Base-by-base conservation (phyloP, 2,797 vertebrate species). In the Falco berigora region DNA sequence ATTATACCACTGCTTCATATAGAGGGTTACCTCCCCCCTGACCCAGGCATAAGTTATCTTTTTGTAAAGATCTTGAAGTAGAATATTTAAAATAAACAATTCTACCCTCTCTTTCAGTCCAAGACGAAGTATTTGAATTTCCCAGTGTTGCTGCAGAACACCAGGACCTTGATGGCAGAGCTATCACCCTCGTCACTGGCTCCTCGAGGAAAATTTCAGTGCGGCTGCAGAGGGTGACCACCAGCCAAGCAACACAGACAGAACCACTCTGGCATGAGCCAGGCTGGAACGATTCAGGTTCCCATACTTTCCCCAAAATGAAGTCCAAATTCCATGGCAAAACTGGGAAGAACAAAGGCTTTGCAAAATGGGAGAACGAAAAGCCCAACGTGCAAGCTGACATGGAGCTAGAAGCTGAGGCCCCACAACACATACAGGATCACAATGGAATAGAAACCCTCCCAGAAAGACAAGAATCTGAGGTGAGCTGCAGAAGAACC, bases 271-370 rank as follows among this genome's bases (percentile, higher is more conserved):
- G 99, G 99, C 97, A 98, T 1, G 98, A 99, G 34, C 97, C 98
- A 32, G 97, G 97, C 91, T 99, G 99, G 99, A 98, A 97, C 3
- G 98, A 99, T 56, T 96, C 98, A 1, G 98, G 99, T 47, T 99
- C 99, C 20, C 99, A 99, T 94, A 99, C 99, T 36, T 99, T 99
- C 91, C 99, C 99, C 62, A 99, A 99, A 97, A 99, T 99, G 98
- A 99, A 99, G 95, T 98, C 98, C 95, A 98, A 98, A 76, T 98
- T 98, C 94, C 98, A 98, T 0, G 97, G 98, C 64, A 99, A 99
- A 98, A 82, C 97, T 30, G 98, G 98, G 66, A 99, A 99, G 96
- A 98, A 97, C 96, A 99, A 99, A 98, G 98, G 99, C 36, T 99
- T 99, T 89, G 99, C 98, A 50, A 98, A 98, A 74, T 99, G 99